These are phyloP conservation scores for Aproaerema taeniolella DNA, from an alignment of 2,888 invertebrate genomes.

Conservation along the genomic window DNA sequence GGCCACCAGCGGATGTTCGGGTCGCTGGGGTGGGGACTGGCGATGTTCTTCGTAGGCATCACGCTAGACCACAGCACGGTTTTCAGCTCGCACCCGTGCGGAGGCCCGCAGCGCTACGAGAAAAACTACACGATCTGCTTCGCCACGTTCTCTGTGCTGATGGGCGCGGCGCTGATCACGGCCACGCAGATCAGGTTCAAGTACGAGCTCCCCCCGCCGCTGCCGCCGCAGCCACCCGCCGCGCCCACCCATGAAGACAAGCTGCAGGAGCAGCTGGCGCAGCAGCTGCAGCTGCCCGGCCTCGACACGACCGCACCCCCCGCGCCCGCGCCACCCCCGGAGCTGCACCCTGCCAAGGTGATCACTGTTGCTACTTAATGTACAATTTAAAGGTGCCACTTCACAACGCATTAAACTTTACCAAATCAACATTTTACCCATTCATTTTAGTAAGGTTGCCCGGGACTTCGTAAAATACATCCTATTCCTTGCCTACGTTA, in stretches of 20 bases:
- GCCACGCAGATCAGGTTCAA: constrained; percentile 89
- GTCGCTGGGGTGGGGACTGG: constrained; percentile 97
- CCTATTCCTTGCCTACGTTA: too few species aligned
- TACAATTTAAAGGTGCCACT: too few species aligned
- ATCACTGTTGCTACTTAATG: too few species aligned
- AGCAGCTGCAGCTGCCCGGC: constrained; percentile 88
- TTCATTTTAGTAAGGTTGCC: too few species aligned
- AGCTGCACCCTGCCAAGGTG: constrained; percentile 6
- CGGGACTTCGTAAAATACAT: too few species aligned
- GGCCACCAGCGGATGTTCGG: constrained; percentile 99
- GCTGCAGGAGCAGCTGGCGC: constrained; percentile 89
- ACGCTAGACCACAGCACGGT: constrained; percentile 97
- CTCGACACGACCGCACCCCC: constrained; percentile 81
- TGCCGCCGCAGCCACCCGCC: constrained; percentile 81
- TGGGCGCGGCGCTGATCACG: constrained; percentile 95
- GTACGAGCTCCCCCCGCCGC: too few species aligned
- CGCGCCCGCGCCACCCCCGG: constrained; percentile 34
- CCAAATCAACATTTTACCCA: too few species aligned
- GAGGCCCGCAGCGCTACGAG: constrained; percentile 90
- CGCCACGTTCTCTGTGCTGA: constrained; percentile 96
- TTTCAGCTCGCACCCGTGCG: constrained; percentile 95
- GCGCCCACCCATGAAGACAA: constrained; percentile 81
- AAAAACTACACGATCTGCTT: constrained; percentile 99
- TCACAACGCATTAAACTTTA: too few species aligned
- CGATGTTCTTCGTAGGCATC: constrained; percentile 99